Evolutionary conservation across 2,113 vertebrate species (phyloP).

Genomic region (Eublepharis macularius): DNA sequence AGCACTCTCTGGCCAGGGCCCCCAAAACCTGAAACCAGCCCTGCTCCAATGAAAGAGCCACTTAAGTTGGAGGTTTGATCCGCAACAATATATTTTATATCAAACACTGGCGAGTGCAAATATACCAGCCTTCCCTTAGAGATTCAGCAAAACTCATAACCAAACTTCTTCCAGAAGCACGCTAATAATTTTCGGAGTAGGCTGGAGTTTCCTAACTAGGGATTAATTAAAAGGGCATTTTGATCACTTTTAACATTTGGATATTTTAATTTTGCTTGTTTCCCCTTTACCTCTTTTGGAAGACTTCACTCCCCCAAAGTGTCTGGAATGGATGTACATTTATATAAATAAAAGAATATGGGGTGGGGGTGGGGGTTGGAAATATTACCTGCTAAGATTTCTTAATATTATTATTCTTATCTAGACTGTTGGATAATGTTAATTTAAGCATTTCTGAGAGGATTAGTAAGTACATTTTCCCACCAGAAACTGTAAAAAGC

Average conservation of each 20-base stretch:
- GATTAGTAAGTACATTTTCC: neutral
- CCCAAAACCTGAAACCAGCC: too few species aligned
- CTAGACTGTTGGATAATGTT: neutral
- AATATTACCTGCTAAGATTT: slow-evolving; percentile 3
- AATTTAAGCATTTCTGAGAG: slow-evolving; percentile 19
- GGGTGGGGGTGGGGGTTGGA: too few species aligned
- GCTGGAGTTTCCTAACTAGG: neutral
- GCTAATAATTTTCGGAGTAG: neutral
- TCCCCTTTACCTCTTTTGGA: neutral
- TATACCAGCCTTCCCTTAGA: neutral
- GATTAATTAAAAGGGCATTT: neutral
- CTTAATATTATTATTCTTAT: slow-evolving; percentile 8
- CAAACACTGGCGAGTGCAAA: neutral
- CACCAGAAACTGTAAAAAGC: slow-evolving; percentile 5
- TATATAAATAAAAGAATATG: neutral
- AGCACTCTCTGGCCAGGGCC: too few species aligned
- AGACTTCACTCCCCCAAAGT: neutral
- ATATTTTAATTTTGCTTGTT: neutral
- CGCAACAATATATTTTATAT: too few species aligned
- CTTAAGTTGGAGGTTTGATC: too few species aligned
- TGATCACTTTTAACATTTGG: neutral
- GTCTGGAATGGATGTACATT: neutral
- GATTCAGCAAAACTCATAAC: neutral
- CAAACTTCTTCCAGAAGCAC: neutral
- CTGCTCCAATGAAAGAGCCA: too few species aligned